Percentiles rank a stretch among this genome's conserved stretches.
Conservation (phyloP, 2,113 vertebrate genomes). For the Numenius arquata region DNA sequence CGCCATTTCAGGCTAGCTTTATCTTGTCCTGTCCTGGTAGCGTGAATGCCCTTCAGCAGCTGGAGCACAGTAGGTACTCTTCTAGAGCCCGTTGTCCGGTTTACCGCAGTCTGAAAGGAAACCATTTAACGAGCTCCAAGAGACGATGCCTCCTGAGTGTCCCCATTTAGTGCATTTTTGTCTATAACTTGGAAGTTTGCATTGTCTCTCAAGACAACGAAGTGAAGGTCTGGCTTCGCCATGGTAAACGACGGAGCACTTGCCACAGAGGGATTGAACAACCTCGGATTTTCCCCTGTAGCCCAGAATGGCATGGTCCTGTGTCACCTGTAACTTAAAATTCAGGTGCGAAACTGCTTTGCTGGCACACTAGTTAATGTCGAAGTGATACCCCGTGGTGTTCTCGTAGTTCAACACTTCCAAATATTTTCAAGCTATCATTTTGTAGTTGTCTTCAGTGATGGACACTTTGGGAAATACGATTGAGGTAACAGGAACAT, state of each 20-base stretch:
- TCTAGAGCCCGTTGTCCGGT: neutral
- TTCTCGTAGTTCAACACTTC: neutral
- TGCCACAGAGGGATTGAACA: neutral
- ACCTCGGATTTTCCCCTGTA: neutral
- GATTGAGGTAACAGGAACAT: neutral
- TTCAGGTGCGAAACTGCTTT: neutral
- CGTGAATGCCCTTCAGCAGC: neutral
- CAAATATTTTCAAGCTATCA: neutral
- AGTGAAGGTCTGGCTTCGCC: neutral
- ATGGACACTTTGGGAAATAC: neutral
- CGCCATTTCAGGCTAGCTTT: neutral
- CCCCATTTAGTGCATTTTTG: too few relatives aligned
- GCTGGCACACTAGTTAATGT: neutral
- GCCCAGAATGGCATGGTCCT: neutral
- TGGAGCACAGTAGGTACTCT: neutral
- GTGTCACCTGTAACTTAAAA: neutral
- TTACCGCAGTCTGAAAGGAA: neutral
- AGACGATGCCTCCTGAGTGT: too few relatives aligned
- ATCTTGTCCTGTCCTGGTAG: neutral
- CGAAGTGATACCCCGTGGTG: neutral
- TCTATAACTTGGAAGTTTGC: neutral
- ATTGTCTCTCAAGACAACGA: neutral
- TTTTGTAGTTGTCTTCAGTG: neutral
- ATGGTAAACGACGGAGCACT: neutral
- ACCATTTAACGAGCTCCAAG: neutral